A percentile compares a stretch with the other conserved stretches of the same genome.
phyloP scores from a whole-genome alignment of 2,797 vertebrate genomes.

The Ctenochaetus hawaiiensis region DNA sequence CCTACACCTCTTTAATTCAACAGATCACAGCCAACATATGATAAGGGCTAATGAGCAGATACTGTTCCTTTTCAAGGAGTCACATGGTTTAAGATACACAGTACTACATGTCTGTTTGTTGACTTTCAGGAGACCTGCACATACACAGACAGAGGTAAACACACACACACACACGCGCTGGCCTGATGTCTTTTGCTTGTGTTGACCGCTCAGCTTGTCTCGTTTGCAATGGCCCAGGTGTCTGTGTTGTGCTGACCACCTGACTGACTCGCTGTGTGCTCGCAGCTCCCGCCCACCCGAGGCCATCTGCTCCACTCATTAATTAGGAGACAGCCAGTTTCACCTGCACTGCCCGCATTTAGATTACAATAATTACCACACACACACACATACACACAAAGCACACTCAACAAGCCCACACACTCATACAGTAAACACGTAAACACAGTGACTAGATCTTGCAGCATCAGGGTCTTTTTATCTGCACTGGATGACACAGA shows the following conservation, averaged over 20 bases:
- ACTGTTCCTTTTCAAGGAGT: neutral
- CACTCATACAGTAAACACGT: conserved; percentile 53
- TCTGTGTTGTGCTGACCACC: conserved; percentile 79
- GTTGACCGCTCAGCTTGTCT: conserved; percentile 62
- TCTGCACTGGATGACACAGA: conserved; percentile 23
- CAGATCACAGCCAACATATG: neutral
- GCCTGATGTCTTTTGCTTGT: conserved; percentile 48
- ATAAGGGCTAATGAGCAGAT: neutral
- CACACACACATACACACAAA: conserved; percentile 41
- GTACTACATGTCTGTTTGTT: conserved; percentile 16
- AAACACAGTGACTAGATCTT: conserved; percentile 18
- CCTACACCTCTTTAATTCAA: neutral
- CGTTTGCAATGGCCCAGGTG: conserved; percentile 78
- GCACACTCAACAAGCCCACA: conserved; percentile 57
- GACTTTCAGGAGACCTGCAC: conserved; percentile 18
- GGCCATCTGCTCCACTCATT: conserved; percentile 88
- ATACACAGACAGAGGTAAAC: conserved; percentile 1
- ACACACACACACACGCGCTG: conserved; percentile 27
- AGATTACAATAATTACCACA: conserved; percentile 87
- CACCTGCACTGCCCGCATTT: conserved; percentile 87
- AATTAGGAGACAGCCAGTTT: conserved; percentile 87
- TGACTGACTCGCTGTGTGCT: conserved; percentile 75
- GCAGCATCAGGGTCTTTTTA: conserved; percentile 29
- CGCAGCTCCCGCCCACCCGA: conserved; percentile 81
- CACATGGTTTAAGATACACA: conserved; percentile 10